A percentile compares a stretch with the other conserved stretches of the same genome.
Conservation (phyloP, 1,140 invertebrate species). For the Drosophila athabasca region DNA sequence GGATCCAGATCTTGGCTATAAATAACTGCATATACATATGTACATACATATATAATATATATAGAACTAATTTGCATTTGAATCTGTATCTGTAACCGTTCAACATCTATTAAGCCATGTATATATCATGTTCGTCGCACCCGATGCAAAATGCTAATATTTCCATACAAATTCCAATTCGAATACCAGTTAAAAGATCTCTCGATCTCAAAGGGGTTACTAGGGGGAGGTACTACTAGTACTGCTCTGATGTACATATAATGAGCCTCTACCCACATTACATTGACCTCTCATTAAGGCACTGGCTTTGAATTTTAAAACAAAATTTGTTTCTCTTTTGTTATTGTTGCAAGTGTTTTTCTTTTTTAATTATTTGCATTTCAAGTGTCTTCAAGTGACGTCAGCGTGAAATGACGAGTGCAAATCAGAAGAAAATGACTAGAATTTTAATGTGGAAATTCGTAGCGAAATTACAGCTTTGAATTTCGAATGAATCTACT, state of each 20-base stretch:
- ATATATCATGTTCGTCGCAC: slow-evolving; percentile 18
- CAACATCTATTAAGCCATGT: slow-evolving; percentile 27
- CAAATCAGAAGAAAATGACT: slow-evolving; percentile 12
- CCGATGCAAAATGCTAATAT: slow-evolving; percentile 16
- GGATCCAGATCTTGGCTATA: slow-evolving; percentile 38
- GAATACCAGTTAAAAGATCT: slow-evolving; percentile 28
- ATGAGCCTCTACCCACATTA: slow-evolving; percentile 33
- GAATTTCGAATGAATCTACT: no score
- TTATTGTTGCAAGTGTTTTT: slow-evolving; percentile 47
- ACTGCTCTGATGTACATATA: neutral
- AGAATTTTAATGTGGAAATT: slow-evolving; percentile 2
- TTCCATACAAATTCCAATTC: neutral
- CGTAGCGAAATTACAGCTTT: neutral
- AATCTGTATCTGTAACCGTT: slow-evolving; percentile 46
- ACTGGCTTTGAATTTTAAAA: slow-evolving; percentile 43
- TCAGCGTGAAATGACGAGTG: slow-evolving; percentile 29
- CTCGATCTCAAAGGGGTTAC: neutral
- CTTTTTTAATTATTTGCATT: slow-evolving; percentile 51
- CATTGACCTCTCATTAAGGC: slow-evolving; percentile 73
- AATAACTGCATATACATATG: slow-evolving; percentile 28
- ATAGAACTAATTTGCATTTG: slow-evolving; percentile 57
- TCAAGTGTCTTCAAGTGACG: slow-evolving; percentile 57
- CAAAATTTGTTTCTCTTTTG: slow-evolving; percentile 38
- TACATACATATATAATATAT: slow-evolving; percentile 22
- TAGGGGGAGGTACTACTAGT: neutral